Evolutionary conservation across 2,113 vertebrate genomes (phyloP).

Genomic region (Gasterosteus aculeatus): DNA sequence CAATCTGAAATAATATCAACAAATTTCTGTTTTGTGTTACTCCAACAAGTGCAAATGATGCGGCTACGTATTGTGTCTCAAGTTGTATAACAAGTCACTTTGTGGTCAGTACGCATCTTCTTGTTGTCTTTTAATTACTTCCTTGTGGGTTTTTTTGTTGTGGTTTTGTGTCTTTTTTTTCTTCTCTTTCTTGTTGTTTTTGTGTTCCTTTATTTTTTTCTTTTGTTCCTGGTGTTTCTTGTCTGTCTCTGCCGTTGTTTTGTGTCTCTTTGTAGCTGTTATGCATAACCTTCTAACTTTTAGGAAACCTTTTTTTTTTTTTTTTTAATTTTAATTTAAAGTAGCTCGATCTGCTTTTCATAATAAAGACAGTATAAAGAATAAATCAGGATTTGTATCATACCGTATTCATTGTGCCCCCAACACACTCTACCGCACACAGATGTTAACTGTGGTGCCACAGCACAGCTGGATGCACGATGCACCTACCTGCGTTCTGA

Average conservation of each 20-base stretch:
- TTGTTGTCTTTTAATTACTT: not conserved
- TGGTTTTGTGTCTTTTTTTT: not conserved
- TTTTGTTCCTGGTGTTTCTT: too few relatives aligned
- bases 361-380: not conserved
- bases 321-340: too few relatives aligned
- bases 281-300: not conserved
- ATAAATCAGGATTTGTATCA: not conserved
- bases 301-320: not conserved
- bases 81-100: not conserved
- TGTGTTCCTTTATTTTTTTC: not conserved
- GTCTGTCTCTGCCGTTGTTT: not conserved
- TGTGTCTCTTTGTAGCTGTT: not conserved
- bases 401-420: not conserved
- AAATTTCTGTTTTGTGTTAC: not conserved
- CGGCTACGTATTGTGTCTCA: not conserved
- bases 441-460: constrained; percentile 11
- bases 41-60: not conserved
- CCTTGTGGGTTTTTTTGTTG: not conserved
- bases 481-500: constrained; percentile 20
- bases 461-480: constrained; percentile 30
- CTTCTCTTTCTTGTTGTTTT: not conserved
- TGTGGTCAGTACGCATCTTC: not conserved
- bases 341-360: not conserved
- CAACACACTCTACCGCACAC: not conserved
- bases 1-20: not conserved